Evolutionary conservation across 2,888 invertebrate genomes (phyloP).

Genomic region (Empis stercorea): DNA sequence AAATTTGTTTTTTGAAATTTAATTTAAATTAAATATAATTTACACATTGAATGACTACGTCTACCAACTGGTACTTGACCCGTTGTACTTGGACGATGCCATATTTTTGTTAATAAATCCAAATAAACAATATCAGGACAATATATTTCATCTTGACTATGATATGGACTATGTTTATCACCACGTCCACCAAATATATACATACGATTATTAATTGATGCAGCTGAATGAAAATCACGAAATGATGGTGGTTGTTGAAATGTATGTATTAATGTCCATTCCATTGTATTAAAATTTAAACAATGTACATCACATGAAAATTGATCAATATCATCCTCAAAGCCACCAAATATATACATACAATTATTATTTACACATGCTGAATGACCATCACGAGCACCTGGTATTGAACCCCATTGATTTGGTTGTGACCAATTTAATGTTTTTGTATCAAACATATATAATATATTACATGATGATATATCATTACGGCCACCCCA

Average conservation of each 20-base stretch:
- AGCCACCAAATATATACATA: conserved; percentile 88
- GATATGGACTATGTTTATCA: conserved; percentile 51
- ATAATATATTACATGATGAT: conserved; percentile 59
- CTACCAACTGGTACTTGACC: conserved; percentile 65
- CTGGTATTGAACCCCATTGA: conserved; percentile 58
- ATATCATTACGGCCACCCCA: conserved; percentile 90
- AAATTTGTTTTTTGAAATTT: neutral
- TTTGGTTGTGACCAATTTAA: conserved; percentile 53
- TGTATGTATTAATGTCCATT: conserved; percentile 54
- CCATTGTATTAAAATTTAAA: conserved; percentile 56
- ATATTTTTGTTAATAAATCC: conserved; percentile 55
- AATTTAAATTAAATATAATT: conserved; percentile 28
- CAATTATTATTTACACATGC: conserved; percentile 64
- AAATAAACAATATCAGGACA: conserved; percentile 63
- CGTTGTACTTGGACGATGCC: conserved; percentile 48
- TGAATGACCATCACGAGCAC: conserved; percentile 82
- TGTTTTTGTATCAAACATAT: conserved; percentile 64
- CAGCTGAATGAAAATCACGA: conserved; percentile 82
- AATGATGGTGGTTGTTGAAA: conserved; percentile 54
- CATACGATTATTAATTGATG: conserved; percentile 63
- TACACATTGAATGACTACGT: conserved; percentile 85
- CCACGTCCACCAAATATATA: conserved; percentile 85
- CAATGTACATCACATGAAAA: conserved; percentile 70
- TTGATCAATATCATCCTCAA: conserved; percentile 68
- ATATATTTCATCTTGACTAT: conserved; percentile 60